These are phyloP conservation scores for Caenorhabditis imperialis DNA, from an alignment of 2,888 invertebrate genomes.

Conservation along the genomic window DNA sequence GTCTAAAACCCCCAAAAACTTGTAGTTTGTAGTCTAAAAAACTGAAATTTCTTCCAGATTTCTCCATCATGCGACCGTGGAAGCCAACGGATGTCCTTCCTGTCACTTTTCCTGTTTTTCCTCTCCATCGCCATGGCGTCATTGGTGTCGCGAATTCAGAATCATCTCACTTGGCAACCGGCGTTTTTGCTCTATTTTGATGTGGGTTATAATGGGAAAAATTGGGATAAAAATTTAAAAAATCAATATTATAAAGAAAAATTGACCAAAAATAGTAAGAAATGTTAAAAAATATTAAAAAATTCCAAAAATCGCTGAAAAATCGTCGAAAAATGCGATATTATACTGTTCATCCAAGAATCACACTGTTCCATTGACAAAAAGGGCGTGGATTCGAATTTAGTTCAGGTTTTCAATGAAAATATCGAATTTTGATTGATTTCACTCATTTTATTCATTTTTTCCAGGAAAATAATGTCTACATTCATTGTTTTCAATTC, in stretches of 20 bases:
- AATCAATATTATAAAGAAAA: background rate
- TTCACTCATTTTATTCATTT: no score
- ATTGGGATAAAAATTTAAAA: background rate
- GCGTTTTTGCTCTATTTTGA: slow-evolving; percentile 41
- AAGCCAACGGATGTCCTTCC: slow-evolving; percentile 39
- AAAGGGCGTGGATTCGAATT: no score
- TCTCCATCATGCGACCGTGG: slow-evolving; percentile 44
- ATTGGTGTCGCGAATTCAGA: slow-evolving; percentile 28
- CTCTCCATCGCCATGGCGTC: slow-evolving; percentile 37
- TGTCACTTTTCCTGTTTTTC: slow-evolving; percentile 39
- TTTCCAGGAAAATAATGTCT: no score
- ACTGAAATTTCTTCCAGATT: slow-evolving; percentile 21
- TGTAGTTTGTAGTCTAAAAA: no score
- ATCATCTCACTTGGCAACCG: slow-evolving; percentile 48
- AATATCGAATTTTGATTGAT: no score
- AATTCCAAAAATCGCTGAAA: background rate
- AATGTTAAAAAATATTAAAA: background rate
- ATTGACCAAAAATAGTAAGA: no score
- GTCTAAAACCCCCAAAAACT: no score
- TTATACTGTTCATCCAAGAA: no score
- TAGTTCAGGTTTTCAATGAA: no score
- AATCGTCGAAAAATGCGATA: no score
- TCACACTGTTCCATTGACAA: no score
- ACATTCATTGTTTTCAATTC: no score
- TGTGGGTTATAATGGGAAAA: slow-evolving; percentile 25